Percentiles rank a stretch among this genome's conserved stretches.
Evolutionary conservation across 2,113 vertebrate species (phyloP).

Genomic region (Ptyas mucosa): DNA sequence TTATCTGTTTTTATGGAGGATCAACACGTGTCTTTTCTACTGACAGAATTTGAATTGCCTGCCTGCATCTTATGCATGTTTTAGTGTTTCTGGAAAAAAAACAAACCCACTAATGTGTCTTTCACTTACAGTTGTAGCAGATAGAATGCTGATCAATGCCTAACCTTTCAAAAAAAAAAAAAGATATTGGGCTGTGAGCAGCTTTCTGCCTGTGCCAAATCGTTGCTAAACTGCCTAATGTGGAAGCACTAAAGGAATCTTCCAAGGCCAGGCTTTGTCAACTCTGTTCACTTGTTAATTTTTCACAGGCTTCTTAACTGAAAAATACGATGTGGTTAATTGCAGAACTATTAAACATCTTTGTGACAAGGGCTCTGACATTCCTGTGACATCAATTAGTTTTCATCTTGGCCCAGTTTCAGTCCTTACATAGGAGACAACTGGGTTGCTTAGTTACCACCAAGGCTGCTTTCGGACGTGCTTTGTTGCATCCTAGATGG

Average conservation of each 20-base stretch:
- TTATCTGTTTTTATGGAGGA: neutral
- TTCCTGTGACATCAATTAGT: conserved; percentile 7
- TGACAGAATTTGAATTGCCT: neutral
- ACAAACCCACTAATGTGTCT: neutral
- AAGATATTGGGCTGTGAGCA: neutral
- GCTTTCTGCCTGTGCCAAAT: neutral
- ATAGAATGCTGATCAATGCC: neutral
- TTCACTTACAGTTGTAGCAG: neutral
- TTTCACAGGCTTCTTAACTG: neutral
- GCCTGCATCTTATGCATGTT: neutral
- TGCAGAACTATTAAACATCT: neutral
- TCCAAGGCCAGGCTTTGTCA: neutral
- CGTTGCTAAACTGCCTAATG: neutral
- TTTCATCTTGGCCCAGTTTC: neutral
- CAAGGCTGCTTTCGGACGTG: neutral
- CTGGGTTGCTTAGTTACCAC: conserved; percentile 17
- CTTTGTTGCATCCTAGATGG: neutral
- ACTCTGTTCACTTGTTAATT: neutral
- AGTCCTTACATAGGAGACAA: conserved; percentile 10
- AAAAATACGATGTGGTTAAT: neutral
- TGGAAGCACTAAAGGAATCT: neutral
- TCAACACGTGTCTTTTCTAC: neutral
- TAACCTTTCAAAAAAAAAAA: neutral
- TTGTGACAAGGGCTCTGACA: neutral
- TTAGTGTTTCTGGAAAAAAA: neutral